phyloP scores from a whole-genome alignment of 2,888 invertebrate species.

The Drosophila lacicola region DNA sequence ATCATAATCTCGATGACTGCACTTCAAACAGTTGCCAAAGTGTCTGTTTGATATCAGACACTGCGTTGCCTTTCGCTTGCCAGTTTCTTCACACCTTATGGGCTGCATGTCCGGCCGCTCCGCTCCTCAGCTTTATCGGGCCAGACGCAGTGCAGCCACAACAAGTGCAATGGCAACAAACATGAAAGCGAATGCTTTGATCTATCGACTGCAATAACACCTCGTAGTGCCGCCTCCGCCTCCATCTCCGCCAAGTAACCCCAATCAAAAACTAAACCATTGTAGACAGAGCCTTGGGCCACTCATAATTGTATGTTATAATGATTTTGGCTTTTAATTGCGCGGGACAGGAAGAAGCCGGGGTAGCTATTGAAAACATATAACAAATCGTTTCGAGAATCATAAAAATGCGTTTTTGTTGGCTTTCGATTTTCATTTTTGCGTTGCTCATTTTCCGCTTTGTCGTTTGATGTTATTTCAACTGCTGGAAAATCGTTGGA shows the following conservation, averaged over 20 bases:
- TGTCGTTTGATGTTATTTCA: constrained; percentile 81
- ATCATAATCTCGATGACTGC: constrained; percentile 70
- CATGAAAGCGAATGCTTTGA: constrained; percentile 74
- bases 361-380: constrained; percentile 34
- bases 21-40: constrained; percentile 82
- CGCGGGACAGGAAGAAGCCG: constrained; percentile 35
- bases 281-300: constrained; percentile 10
- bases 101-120: constrained; percentile 1
- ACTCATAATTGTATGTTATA: constrained; percentile 70
- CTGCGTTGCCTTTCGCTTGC: constrained; percentile 50
- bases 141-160: constrained; percentile 58
- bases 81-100: constrained; percentile 67
- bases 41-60: constrained; percentile 82
- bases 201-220: constrained; percentile 66
- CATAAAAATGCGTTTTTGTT: constrained; percentile 68
- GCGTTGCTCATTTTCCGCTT: constrained; percentile 34
- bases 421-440: constrained; percentile 29
- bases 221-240: constrained; percentile 6
- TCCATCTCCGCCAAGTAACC: neutral
- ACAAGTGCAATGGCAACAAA: constrained; percentile 80
- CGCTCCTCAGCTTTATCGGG: neutral
- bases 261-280: constrained; percentile 15
- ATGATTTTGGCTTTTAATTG: constrained; percentile 68
- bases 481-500: constrained; percentile 51
- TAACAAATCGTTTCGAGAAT: constrained; percentile 56